These are phyloP conservation scores for Clistopyga incitator DNA, from an alignment of 2,888 invertebrate species.

Conservation along the genomic window DNA sequence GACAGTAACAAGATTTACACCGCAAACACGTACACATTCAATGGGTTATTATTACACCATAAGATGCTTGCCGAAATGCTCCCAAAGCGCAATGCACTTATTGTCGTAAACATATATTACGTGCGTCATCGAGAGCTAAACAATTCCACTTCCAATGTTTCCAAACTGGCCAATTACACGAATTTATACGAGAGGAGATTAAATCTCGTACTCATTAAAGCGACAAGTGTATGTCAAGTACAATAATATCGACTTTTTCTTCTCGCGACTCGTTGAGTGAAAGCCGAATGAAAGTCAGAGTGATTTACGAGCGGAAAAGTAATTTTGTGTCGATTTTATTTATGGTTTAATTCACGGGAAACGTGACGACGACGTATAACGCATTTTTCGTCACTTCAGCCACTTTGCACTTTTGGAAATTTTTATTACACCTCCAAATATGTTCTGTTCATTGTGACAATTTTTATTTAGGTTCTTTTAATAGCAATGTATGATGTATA, in stretches of 20 bases:
- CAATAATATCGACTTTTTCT: neutral
- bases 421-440: no score
- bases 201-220: slow-evolving; percentile 48
- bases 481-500: no score
- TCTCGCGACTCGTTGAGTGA: neutral
- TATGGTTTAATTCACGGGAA: neutral
- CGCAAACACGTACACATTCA: slow-evolving; percentile 34
- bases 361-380: no score
- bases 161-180: slow-evolving; percentile 57
- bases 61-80: slow-evolving; percentile 7
- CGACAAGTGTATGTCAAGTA: neutral
- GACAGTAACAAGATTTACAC: slow-evolving; percentile 64
- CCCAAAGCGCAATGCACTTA: neutral
- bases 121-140: slow-evolving; percentile 45
- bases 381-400: no score
- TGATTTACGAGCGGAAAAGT: neutral
- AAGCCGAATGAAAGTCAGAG: neutral
- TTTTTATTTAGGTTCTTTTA: no score
- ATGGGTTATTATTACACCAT: slow-evolving; percentile 43
- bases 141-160: slow-evolving; percentile 60
- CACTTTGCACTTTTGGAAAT: no score
- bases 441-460: no score
- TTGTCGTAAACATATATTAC: neutral
- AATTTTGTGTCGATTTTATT: slow-evolving; percentile 6
- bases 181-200: slow-evolving; percentile 43